Percentiles rank a stretch among this genome's conserved stretches.
Conservation (phyloP, 2,888 invertebrate genomes). For the Drosophila meridiana region DNA sequence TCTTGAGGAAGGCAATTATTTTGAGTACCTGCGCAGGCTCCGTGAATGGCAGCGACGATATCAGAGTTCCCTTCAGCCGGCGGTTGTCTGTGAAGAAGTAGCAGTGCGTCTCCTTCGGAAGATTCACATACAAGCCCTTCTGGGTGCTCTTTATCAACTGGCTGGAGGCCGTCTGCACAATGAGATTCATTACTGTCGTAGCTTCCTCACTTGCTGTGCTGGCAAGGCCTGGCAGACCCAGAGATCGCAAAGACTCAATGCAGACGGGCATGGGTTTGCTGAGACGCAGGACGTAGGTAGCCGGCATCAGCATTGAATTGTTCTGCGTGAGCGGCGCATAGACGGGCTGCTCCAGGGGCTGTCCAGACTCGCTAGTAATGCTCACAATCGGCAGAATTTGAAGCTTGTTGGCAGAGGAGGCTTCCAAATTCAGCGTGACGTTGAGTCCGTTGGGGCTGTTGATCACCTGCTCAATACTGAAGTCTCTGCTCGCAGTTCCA, state of each 20-base stretch:
- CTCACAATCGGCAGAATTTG: constrained; percentile 83
- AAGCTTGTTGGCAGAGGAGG: constrained; percentile 91
- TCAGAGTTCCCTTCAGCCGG: constrained; percentile 87
- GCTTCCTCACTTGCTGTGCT: constrained; percentile 76
- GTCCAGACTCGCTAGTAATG: constrained; percentile 75
- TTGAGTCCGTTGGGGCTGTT: constrained; percentile 88
- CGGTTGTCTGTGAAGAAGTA: constrained; percentile 95
- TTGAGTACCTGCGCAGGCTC: constrained; percentile 96
- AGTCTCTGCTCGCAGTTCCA: constrained; percentile 86
- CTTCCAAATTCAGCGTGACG: constrained; percentile 92
- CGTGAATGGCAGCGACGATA: constrained; percentile 93
- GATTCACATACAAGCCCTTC: constrained; percentile 93
- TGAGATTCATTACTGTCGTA: constrained; percentile 86
- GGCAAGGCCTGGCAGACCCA: constrained; percentile 86
- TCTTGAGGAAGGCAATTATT: constrained; percentile 92
- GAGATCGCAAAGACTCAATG: constrained; percentile 88
- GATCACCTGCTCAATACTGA: constrained; percentile 85
- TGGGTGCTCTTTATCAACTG: constrained; percentile 90
- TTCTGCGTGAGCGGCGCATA: constrained; percentile 92
- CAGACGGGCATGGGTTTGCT: constrained; percentile 95
- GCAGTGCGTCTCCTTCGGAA: constrained; percentile 97
- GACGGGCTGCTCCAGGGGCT: constrained; percentile 87
- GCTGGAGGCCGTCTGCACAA: constrained; percentile 91
- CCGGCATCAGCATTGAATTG: constrained; percentile 96
- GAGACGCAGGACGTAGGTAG: constrained; percentile 93